Conservation (phyloP, 1,140 invertebrate genomes). For the Heliconius congener region DNA sequence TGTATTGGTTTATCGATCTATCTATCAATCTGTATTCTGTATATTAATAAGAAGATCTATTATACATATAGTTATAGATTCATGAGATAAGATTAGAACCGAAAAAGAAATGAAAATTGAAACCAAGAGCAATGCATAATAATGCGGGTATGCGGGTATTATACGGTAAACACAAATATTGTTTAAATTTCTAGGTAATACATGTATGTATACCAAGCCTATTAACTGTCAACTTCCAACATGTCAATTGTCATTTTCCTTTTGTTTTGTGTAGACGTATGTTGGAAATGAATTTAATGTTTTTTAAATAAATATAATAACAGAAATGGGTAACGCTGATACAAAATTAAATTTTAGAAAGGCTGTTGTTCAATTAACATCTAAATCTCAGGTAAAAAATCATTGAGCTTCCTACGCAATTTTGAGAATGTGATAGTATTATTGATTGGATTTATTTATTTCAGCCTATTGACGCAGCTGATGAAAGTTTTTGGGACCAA, state of each 20-base stretch:
- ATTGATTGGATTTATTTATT: constrained; percentile 58
- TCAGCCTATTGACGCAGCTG: constrained; percentile 93
- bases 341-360: constrained; percentile 98
- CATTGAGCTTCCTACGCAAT: constrained; percentile 32
- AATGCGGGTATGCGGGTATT: too few species aligned
- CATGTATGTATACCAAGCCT: neutral
- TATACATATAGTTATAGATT: too few species aligned
- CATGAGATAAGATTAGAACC: too few species aligned
- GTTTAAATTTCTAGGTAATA: neutral
- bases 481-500: constrained; percentile 99
- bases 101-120: too few species aligned
- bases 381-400: constrained; percentile 92
- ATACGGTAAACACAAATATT: too few species aligned
- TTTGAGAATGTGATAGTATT: constrained; percentile 34
- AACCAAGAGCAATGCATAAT: too few species aligned
- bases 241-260: constrained; percentile 42
- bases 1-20: too few species aligned
- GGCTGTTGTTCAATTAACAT: constrained; percentile 97
- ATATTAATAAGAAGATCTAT: too few species aligned
- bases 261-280: constrained; percentile 66
- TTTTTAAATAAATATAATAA: constrained; percentile 49
- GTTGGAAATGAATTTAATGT: constrained; percentile 66
- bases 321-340: constrained; percentile 97
- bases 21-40: too few species aligned
- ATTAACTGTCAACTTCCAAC: constrained; percentile 6